phyloP scores from a whole-genome alignment of 2,888 invertebrate species.

The Rugalucina vietnamica region DNA sequence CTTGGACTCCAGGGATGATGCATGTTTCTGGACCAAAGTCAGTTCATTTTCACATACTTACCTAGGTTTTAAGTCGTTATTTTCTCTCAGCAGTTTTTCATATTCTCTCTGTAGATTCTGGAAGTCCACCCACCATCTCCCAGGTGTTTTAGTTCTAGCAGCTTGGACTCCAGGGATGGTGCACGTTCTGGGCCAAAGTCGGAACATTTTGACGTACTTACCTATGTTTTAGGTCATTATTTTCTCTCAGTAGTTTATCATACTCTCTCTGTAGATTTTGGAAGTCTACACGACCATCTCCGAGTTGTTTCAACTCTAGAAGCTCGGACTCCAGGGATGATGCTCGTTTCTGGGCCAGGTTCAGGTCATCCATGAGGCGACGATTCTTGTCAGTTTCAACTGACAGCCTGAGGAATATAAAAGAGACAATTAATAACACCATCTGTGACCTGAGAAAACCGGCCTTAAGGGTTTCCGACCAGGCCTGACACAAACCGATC shows the following conservation, averaged over 20 bases:
- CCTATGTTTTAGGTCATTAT: conserved; percentile 77
- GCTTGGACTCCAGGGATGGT: conserved; percentile 66
- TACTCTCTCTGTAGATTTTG: conserved; percentile 71
- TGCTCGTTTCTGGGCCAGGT: conserved; percentile 67
- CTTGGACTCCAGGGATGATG: conserved; percentile 68
- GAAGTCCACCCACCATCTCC: conserved; percentile 68
- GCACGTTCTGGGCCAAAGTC: conserved; percentile 67
- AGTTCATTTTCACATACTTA: conserved; percentile 54
- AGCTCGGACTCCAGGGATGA: conserved; percentile 70
- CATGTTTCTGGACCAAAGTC: conserved; percentile 66
- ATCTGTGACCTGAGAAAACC: too few relatives aligned
- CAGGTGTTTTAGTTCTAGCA: conserved; percentile 66
- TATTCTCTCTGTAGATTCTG: conserved; percentile 71
- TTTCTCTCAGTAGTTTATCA: conserved; percentile 75
- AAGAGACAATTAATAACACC: neutral
- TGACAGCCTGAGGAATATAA: conserved; percentile 63
- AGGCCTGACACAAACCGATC: too few relatives aligned
- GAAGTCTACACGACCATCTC: conserved; percentile 68
- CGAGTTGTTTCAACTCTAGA: conserved; percentile 64
- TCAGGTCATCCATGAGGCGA: conserved; percentile 75
- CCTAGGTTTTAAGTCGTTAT: conserved; percentile 77
- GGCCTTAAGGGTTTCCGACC: too few relatives aligned
- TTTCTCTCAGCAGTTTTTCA: conserved; percentile 75
- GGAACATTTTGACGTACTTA: conserved; percentile 51
- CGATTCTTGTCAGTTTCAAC: conserved; percentile 75